A percentile compares a stretch with the other conserved stretches of the same genome.
These are phyloP conservation scores for Polyergus mexicanus DNA, from an alignment of 1,140 invertebrate species.

Conservation along the genomic window DNA sequence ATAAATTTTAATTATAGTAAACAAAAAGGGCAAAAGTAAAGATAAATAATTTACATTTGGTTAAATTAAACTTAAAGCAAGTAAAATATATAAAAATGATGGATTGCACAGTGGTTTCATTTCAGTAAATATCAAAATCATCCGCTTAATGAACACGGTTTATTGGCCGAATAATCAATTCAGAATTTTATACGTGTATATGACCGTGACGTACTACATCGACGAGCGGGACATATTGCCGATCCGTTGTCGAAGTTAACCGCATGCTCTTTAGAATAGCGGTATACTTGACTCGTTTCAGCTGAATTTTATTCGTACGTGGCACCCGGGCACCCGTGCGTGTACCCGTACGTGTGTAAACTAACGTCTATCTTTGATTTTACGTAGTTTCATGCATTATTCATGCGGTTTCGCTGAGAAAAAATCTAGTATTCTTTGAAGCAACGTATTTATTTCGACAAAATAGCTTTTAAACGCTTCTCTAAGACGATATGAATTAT, in stretches of 20 bases:
- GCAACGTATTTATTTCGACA: not conserved
- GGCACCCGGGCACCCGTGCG: not conserved
- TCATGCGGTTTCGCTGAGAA: constrained; percentile 13
- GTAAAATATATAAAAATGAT: constrained; percentile 4
- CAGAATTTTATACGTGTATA: not conserved
- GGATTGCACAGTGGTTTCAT: not conserved
- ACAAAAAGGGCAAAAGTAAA: not conserved
- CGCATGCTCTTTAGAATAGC: constrained; percentile 84
- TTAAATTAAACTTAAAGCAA: constrained; percentile 17
- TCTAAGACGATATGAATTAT: not conserved
- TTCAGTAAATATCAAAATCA: constrained; percentile 23
- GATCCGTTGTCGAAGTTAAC: constrained; percentile 77
- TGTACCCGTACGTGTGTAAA: constrained; percentile 18
- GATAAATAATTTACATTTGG: not conserved
- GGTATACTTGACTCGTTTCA: constrained; percentile 78
- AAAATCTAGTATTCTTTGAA: constrained; percentile 22
- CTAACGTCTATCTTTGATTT: constrained; percentile 34
- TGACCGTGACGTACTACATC: not conserved
- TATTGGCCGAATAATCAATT: constrained; percentile 55
- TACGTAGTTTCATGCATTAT: constrained; percentile 49
- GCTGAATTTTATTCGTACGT: constrained; percentile 47
- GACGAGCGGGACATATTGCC: constrained; percentile 47
- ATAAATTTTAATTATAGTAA: not conserved
- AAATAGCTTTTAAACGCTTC: not conserved
- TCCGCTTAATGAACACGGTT: constrained; percentile 25